Base-by-base conservation (phyloP, 2,888 invertebrate genomes). In the Coenonympha arcania region DNA sequence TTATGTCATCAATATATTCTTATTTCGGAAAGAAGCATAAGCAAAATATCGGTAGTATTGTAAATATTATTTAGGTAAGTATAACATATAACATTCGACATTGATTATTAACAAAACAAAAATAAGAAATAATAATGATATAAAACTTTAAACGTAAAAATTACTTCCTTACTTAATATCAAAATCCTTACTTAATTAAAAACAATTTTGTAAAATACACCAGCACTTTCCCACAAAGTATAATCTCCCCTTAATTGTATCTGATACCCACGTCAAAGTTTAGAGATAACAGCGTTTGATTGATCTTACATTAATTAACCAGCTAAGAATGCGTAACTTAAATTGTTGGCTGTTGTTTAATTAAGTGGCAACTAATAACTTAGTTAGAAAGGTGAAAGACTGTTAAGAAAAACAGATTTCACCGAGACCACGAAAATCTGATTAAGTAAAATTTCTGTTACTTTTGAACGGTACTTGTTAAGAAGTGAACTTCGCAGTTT, bases 381-480 rank as follows among this genome's bases (percentile, higher is more conserved):
- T 63, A 63, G 71, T 81, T 79, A 76, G 64, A 62, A 68, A 68
- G 73, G 71, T 71, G 75, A 68, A 78, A 78, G 71, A 73, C 76
- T 70, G 69, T 66, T 75, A 69, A 68, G 72, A 67, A 76, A 45
- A 84, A 82, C 76, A 73, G 71, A 73, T 80, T 82, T 78, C 76
- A 72, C 66, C 58, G 67, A 67, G 76, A 75, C 80, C 76, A 70
- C 76, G 71, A 68, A 70, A 76, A 79, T 76, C 71, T 73, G 71
- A 83, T 86, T 83, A 80, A 75, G 71, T 75, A 62, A 70, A 76
- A 76, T 79, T 71, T 69, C 68, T 67, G 65, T 66, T 81, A 81
- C 79, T 84, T 83, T 80, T 73, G 72, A 76, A 72, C 75, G 63
- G 71, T 66, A 69, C 70, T 72, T 69, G 70, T 69, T 73, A 69